A percentile compares a stretch with the other conserved stretches of the same genome.
phyloP scores from a whole-genome alignment of 2,888 invertebrate species.

The Brenthis hecate region DNA sequence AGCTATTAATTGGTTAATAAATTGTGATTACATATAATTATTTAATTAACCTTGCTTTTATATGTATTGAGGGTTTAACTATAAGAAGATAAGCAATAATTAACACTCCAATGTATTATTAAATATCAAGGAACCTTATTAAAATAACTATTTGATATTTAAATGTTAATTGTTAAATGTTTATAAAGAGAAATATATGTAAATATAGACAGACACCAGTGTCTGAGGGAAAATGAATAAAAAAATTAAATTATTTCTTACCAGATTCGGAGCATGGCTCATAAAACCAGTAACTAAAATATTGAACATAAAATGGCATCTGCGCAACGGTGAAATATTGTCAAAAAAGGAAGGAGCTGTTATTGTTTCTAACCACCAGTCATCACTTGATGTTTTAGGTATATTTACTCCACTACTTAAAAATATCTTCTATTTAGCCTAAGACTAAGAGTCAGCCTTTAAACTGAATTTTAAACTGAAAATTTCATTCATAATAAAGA shows the following conservation, averaged over 20 bases:
- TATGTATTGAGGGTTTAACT: conserved; percentile 3
- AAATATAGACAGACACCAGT: no score
- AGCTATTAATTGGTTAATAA: conserved; percentile 4
- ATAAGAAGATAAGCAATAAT: background rate
- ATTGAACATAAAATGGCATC: conserved; percentile 76
- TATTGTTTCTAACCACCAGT: conserved; percentile 86
- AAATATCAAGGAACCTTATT: background rate
- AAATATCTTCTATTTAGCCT: no score
- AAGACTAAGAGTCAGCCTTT: no score
- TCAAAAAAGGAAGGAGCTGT: conserved; percentile 80
- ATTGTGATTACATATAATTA: background rate
- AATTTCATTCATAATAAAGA: no score
- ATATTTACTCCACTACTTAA: conserved; percentile 35
- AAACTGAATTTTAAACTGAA: no score
- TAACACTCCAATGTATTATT: conserved; percentile 2
- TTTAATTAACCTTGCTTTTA: conserved; percentile 10
- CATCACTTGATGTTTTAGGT: conserved; percentile 85
- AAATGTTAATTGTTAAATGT: no score
- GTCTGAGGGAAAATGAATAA: no score
- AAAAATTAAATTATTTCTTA: conserved; percentile 29
- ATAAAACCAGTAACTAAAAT: conserved; percentile 67
- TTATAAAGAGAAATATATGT: no score
- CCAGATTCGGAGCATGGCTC: conserved; percentile 53
- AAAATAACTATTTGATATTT: background rate
- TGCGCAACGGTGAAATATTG: conserved; percentile 74